These are phyloP conservation scores for Ctenomys sociabilis DNA, from an alignment of 2,113 vertebrate species.

Conservation along the genomic window DNA sequence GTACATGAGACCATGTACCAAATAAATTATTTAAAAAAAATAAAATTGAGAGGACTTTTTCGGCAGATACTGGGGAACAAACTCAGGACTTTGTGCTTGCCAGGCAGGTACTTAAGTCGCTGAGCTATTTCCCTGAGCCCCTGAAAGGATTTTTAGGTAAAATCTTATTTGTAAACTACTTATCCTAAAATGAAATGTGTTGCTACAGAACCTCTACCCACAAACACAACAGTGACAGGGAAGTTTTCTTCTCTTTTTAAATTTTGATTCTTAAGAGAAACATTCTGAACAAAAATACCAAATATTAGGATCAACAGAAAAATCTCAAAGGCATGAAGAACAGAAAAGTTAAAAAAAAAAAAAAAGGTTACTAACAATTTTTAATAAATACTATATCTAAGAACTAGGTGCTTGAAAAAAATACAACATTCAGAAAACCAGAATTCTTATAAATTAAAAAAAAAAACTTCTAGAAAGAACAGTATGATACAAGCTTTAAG, in stretches of 20 bases:
- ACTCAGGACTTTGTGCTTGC: too few relatives aligned
- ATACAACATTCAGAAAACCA: not conserved
- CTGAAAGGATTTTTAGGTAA: not conserved
- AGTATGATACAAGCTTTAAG: not conserved
- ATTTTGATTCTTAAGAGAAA: slow-evolving; percentile 25
- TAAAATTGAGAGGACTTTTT: too few relatives aligned
- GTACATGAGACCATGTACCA: too few relatives aligned
- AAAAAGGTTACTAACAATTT: not conserved
- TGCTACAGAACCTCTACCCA: not conserved
- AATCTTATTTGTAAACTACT: not conserved
- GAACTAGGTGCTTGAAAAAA: not conserved
- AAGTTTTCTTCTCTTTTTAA: not conserved
- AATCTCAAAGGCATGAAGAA: slow-evolving; percentile 23
- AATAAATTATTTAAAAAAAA: too few relatives aligned
- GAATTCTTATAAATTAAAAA: not conserved
- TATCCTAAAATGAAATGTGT: not conserved
- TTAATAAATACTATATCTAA: not conserved
- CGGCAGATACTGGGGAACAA: too few relatives aligned
- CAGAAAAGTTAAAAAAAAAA: not conserved
- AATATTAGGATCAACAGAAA: not conserved
- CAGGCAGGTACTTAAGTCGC: too few relatives aligned
- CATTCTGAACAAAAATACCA: not conserved
- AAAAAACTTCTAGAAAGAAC: not conserved
- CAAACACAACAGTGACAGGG: not conserved
- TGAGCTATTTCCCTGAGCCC: not conserved